phyloP scores from a whole-genome alignment of 92 coral and sea anemone species.

The Umimayanthus kanabou region DNA sequence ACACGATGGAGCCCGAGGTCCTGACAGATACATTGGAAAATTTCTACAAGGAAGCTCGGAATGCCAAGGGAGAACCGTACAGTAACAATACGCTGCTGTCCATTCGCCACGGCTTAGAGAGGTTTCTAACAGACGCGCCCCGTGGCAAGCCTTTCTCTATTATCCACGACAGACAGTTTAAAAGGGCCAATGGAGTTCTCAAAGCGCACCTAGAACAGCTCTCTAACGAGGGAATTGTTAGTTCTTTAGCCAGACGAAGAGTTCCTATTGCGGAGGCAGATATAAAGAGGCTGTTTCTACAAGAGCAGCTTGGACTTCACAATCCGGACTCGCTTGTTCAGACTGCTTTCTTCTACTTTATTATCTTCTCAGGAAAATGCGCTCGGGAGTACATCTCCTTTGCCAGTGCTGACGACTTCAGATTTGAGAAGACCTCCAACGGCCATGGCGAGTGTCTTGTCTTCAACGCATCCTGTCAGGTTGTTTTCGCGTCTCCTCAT shows the following conservation, averaged over 20 bases:
- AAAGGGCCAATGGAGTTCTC: conserved; percentile 41
- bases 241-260: background rate
- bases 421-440: background rate
- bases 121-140: conserved; percentile 41
- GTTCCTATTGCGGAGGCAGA: conserved; percentile 43
- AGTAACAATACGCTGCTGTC: background rate
- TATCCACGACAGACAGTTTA: conserved; percentile 34
- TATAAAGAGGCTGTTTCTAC: conserved; percentile 26
- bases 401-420: conserved; percentile 2
- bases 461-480: background rate
- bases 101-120: background rate
- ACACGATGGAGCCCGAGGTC: conserved; percentile 35
- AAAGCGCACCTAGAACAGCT: conserved; percentile 40
- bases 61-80: conserved; percentile 22
- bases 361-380: conserved; percentile 22
- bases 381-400: conserved; percentile 21
- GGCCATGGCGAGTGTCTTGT: background rate
- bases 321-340: conserved; percentile 50
- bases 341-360: conserved; percentile 33
- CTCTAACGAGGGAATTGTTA: background rate
- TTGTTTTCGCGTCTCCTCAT: background rate
- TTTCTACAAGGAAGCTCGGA: conserved; percentile 53
- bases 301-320: conserved; percentile 41
- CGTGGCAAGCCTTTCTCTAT: conserved; percentile 35
- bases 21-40: conserved; percentile 23